Evolutionary conservation across 2,113 vertebrate species (phyloP).

Genomic region (Bubo blakistoni): DNA sequence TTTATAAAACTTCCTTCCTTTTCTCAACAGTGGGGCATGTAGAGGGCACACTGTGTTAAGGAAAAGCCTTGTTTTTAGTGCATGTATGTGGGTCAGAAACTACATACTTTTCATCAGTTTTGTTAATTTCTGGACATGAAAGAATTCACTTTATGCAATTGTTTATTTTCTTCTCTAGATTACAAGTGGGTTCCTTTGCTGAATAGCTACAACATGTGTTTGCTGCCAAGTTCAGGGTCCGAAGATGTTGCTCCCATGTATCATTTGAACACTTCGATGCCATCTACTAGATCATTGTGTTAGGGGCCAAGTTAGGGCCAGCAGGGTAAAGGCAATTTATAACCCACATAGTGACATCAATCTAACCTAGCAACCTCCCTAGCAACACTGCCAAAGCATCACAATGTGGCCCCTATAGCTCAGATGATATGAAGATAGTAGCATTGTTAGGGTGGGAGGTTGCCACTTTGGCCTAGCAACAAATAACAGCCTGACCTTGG

Average conservation of each 20-base stretch:
- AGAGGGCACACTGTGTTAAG: background rate
- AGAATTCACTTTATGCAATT: background rate
- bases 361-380: conserved; percentile 69
- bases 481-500: conserved; percentile 65
- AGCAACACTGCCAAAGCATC: conserved; percentile 68
- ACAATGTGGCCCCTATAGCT: conserved; percentile 58
- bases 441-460: conserved; percentile 59
- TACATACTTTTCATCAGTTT: background rate
- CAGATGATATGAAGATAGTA: conserved; percentile 52
- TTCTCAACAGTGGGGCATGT: background rate
- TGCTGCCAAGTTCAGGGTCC: conserved; percentile 41
- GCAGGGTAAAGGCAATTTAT: conserved; percentile 64
- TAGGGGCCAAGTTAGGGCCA: conserved; percentile 58
- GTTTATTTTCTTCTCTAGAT: background rate
- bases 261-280: conserved; percentile 4
- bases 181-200: background rate
- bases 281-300: conserved; percentile 56
- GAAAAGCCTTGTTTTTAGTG: background rate
- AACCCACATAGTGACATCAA: conserved; percentile 64
- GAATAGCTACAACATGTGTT: background rate
- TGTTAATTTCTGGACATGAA: background rate
- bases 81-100: background rate
- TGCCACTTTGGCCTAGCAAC: conserved; percentile 64
- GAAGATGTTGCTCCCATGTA: background rate
- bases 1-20: background rate